Evolutionary conservation across 2,888 invertebrate species (phyloP), one percentile per base, ranked within the genome.

Genomic region (Spodoptera picta): DNA sequence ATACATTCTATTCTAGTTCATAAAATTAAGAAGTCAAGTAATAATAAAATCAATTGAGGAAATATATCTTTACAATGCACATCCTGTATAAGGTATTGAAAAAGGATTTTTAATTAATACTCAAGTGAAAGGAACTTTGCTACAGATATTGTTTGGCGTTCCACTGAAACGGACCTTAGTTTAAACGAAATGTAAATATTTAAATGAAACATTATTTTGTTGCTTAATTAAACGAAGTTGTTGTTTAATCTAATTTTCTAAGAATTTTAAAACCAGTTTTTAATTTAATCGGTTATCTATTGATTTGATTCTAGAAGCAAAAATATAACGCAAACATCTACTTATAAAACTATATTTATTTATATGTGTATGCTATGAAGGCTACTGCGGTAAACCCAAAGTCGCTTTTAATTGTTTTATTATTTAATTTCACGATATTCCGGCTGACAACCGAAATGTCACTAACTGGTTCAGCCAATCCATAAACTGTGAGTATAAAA

Each of bases 1-100:
- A 42, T 45, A 69, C 64, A 64, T 69, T 72, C 52, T 59, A 64
- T 69, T 72, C 52, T 59, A 73, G 45, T 56, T 64, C 14, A 54
- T 47, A 52, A 56, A 63, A 47, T 54, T 45, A 61, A 71, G 69
- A 76, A 68, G 14, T 24, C 52, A 62, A 59, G 50, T 52, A 63
- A 53, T 46, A 55, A 60, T 27, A 61, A 75, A 75, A 62, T 51
- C 69, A 75, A 80, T 77, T 77, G 80, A 80, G 78, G 78, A 78
- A 77, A 77, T 75, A 64, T 68, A 57, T 45, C 23, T 44, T 61
- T 79, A 69, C 42, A 31, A 59, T 59, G 52, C 46, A 47, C 43
- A 53, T 64, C 59, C 64, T 65, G 60, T 56, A 52, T 53, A 41
- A 47, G 14, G 3, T 60, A 45, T 43, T 50, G 58, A 70, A 72